Conservation (phyloP, 2,888 invertebrate species). For the Tetragonula carbonaria region DNA sequence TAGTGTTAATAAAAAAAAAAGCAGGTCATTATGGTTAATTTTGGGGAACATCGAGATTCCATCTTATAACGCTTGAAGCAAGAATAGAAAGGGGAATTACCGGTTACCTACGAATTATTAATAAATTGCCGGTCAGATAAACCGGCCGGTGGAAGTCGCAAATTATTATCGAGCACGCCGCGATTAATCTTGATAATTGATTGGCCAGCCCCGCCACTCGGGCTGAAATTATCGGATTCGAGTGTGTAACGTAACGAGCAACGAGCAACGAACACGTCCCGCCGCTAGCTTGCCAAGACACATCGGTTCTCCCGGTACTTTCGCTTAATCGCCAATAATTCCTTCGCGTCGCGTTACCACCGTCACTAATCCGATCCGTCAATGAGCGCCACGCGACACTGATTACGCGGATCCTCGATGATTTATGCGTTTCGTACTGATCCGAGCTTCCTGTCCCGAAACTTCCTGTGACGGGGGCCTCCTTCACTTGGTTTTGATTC, state of each 20-base stretch:
- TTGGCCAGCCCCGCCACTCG: constrained; percentile 28
- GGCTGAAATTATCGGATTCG: constrained; percentile 41
- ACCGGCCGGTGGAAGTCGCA: constrained; percentile 16
- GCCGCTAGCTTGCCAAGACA: constrained; percentile 28
- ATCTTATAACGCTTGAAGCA: neutral
- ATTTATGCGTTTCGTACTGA: constrained; percentile 39
- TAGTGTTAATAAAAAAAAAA: too few species aligned
- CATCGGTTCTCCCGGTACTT: constrained; percentile 61
- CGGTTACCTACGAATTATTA: constrained; percentile 37
- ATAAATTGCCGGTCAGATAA: constrained; percentile 51
- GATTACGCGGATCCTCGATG: constrained; percentile 48
- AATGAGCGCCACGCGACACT: constrained; percentile 45
- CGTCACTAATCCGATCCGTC: constrained; percentile 59
- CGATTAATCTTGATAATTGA: constrained; percentile 60
- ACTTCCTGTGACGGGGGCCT: neutral
- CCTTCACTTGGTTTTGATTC: neutral
- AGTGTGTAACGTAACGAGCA: neutral
- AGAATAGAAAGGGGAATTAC: neutral
- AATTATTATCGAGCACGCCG: constrained; percentile 43
- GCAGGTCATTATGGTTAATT: too few species aligned
- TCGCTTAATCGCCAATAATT: constrained; percentile 69
- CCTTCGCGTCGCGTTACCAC: constrained; percentile 46
- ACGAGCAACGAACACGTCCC: constrained; percentile 21
- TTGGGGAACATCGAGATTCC: neutral
- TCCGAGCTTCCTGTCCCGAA: neutral